Evolutionary conservation across 1,140 invertebrate genomes (phyloP), one percentile per base, ranked within the genome.

Genomic region (Drosophila yakuba): DNA sequence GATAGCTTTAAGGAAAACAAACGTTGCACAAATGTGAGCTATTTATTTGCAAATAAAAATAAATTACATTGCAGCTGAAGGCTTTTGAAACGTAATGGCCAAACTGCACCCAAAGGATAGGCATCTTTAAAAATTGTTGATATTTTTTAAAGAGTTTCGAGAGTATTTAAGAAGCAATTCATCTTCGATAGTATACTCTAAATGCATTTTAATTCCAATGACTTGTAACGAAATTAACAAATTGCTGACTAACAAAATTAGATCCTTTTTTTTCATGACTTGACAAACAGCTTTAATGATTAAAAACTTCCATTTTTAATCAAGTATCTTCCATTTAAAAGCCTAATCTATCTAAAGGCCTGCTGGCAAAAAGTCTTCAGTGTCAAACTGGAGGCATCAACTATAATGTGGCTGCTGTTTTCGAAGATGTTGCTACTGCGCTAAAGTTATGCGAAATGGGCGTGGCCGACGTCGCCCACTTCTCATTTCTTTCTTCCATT

Each of bases 401-500:
- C 39, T 12, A n/a, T 4, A 17, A 17, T 47, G 47, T 48, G 43
- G 38, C 12, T 45, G 56, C 57, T 48, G 57, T 36, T 52, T 17
- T 25, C 17, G 20, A 14, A 44, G 25, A 11, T 15, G 28, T 45
- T 48, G 20, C 35, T 39, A 17, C 23, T 44, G 48, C 28, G 23
- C 23, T 39, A n/a, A 25, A 17, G 38, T 54, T 52, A 68, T 68
- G 54, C 17, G 39, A 35, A 52, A 38, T 55, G 71, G 73, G 60
- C 72, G 71, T 54, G 71, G 44, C 36, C 8, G 14, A 11, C 50
- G 25, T 38, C 41, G 23, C 50, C 15, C 20, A 41, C 25, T 5
- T 38, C 54, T 57, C n/a, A 20, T 52, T 38, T 28, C 36, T 48
- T 71, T 39, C 15, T 39, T 12, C 36, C 12, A 2, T 25, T 25